Evolutionary conservation across 30 jellyfish, hydroid and myxozoan species (phyloP).

Genomic region (Catostylus mosaicus): DNA sequence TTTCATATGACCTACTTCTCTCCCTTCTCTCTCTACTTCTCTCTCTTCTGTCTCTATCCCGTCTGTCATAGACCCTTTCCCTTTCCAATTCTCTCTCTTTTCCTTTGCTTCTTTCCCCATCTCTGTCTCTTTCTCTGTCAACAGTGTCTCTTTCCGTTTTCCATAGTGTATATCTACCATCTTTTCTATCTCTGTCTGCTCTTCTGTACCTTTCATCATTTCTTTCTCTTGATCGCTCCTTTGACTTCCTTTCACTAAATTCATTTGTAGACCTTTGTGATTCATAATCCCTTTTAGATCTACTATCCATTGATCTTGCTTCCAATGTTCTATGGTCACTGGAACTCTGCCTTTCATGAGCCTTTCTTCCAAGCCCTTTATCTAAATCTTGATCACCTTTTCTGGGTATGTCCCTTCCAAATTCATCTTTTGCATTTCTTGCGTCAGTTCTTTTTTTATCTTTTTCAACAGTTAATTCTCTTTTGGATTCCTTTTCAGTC

Average conservation of each 20-base stretch:
- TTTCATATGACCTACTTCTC: constrained; percentile 56
- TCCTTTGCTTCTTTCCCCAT: constrained; percentile 9
- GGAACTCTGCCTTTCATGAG: constrained; percentile 19
- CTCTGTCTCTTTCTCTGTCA: constrained; percentile 7
- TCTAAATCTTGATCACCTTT: constrained; percentile 4
- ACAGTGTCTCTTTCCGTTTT: constrained; percentile 19
- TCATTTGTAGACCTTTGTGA: not conserved
- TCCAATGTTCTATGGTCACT: not conserved
- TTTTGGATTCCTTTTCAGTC: constrained; percentile 4
- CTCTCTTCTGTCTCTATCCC: constrained; percentile 36
- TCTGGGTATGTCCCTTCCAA: constrained; percentile 66
- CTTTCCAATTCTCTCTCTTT: not conserved
- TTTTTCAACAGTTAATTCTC: not conserved
- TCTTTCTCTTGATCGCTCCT: not conserved
- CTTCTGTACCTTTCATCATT: not conserved
- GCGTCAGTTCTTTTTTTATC: constrained; percentile 1
- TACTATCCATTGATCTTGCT: not conserved
- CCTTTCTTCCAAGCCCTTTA: not conserved
- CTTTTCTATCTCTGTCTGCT: constrained; percentile 3
- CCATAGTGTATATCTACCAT: not conserved
- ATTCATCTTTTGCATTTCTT: constrained; percentile 27
- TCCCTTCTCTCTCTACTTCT: constrained; percentile 35
- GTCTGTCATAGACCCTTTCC: constrained; percentile 7
- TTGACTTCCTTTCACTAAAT: not conserved
- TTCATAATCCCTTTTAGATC: not conserved